A percentile compares a stretch with the other conserved stretches of the same genome.
Evolutionary conservation across 1,140 invertebrate species (phyloP).

Genomic region (Drosophila subpulchrella): DNA sequence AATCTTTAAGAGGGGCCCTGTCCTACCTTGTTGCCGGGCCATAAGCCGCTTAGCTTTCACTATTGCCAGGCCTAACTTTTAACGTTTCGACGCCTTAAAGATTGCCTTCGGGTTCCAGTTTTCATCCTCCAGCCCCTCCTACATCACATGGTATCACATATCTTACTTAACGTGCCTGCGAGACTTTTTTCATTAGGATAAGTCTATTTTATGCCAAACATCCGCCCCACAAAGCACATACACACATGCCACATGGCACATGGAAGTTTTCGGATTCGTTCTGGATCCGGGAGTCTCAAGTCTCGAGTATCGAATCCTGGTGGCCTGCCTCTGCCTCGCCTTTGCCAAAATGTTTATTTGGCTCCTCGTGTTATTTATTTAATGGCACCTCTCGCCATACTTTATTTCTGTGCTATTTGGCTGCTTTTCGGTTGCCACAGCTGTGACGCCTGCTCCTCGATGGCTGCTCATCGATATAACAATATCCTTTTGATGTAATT

Average conservation of each 20-base stretch:
- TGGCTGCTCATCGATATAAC: constrained; percentile 76
- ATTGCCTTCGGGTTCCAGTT: constrained; percentile 22
- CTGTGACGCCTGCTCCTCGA: constrained; percentile 36
- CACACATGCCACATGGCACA: constrained; percentile 40
- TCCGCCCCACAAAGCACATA: constrained; percentile 40
- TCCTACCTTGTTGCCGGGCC: constrained; percentile 36
- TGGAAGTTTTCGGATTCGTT: constrained; percentile 36
- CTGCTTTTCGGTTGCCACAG: constrained; percentile 20
- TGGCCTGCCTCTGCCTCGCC: constrained; percentile 30
- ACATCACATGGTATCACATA: constrained; percentile 64
- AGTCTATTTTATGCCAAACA: constrained; percentile 81
- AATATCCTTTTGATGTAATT: constrained; percentile 83
- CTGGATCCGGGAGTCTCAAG: neutral
- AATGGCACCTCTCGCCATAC: constrained; percentile 81
- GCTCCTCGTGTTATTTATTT: constrained; percentile 82
- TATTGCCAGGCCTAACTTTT: constrained; percentile 76
- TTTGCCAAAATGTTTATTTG: constrained; percentile 81
- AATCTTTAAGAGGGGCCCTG: constrained; percentile 38
- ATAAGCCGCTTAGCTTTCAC: constrained; percentile 73
- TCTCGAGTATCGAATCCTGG: neutral
- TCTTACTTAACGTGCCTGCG: constrained; percentile 80
- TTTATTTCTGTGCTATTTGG: constrained; percentile 77
- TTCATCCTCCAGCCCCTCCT: constrained; percentile 4
- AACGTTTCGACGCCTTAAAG: constrained; percentile 78
- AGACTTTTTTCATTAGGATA: constrained; percentile 83